phyloP scores from a whole-genome alignment of 1,140 invertebrate genomes.

The Stegodyphus mimosarum region DNA sequence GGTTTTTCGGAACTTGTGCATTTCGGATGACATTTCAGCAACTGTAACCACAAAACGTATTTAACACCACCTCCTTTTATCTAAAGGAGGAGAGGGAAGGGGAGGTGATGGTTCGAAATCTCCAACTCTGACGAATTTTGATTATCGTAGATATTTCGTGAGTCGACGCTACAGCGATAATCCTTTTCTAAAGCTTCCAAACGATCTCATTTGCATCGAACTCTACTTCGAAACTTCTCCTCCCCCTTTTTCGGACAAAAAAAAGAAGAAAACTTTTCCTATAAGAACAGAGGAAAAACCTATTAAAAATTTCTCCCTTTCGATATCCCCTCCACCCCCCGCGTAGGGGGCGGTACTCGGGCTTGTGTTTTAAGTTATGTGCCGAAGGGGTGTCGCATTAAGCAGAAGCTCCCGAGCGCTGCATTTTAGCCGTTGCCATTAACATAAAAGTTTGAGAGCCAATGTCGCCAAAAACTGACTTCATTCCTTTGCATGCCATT shows the following conservation, averaged over 20 bases:
- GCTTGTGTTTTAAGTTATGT: slow-evolving; percentile 57
- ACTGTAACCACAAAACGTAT: too few species aligned
- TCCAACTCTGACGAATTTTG: slow-evolving; percentile 39
- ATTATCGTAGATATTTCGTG: slow-evolving; percentile 39
- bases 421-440: slow-evolving; percentile 19
- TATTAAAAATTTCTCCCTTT: slow-evolving; percentile 53
- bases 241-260: neutral
- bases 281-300: slow-evolving; percentile 46
- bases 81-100: too few species aligned
- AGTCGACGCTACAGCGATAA: slow-evolving; percentile 4
- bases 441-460: slow-evolving; percentile 58
- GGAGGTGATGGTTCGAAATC: neutral
- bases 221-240: slow-evolving; percentile 23
- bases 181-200: slow-evolving; percentile 53
- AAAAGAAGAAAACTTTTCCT: slow-evolving; percentile 23
- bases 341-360: slow-evolving; percentile 26
- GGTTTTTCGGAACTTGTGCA: too few species aligned
- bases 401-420: slow-evolving; percentile 13
- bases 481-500: slow-evolving; percentile 57
- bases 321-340: neutral
- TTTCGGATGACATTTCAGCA: too few species aligned
- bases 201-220: slow-evolving; percentile 58
- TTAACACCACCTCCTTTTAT: neutral
- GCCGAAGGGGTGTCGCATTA: slow-evolving; percentile 52
- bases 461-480: slow-evolving; percentile 58